A percentile compares a stretch with the other conserved stretches of the same genome.
Conservation (phyloP, 1,140 invertebrate species). For the Sipha flava region DNA sequence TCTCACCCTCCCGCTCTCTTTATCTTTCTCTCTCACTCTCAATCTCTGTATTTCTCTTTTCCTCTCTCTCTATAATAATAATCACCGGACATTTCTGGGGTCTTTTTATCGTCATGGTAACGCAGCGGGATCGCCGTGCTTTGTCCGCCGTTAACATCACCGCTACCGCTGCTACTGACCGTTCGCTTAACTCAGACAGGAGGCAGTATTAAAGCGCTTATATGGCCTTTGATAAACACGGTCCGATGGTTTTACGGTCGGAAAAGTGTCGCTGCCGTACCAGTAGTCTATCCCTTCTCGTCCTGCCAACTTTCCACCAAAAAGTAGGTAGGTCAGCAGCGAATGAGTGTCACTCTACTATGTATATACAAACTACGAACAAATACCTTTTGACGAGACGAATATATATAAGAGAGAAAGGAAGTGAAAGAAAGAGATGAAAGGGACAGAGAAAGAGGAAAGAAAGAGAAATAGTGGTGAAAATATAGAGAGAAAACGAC, state of each 20-base stretch:
- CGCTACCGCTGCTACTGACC: not conserved
- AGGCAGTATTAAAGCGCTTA: not conserved
- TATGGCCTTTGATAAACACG: slow-evolving; percentile 28
- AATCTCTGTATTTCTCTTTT: not conserved
- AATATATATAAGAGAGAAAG: not conserved
- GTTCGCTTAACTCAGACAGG: not conserved
- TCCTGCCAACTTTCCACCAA: not conserved
- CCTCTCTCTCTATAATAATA: not conserved
- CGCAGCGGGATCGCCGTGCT: not conserved
- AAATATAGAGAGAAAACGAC: not conserved
- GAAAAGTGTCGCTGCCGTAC: slow-evolving; percentile 17
- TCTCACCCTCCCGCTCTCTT: not conserved
- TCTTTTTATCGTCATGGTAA: slow-evolving; percentile 12
- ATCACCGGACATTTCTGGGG: slow-evolving; percentile 18
- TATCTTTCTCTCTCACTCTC: not conserved
- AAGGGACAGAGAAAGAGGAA: not conserved
- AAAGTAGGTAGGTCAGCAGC: not conserved
- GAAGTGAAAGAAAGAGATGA: not conserved
- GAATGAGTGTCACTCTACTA: not conserved
- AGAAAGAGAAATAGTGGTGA: no score
- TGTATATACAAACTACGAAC: not conserved
- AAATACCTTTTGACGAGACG: slow-evolving; percentile 9
- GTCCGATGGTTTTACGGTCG: slow-evolving; percentile 12
- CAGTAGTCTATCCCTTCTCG: not conserved
- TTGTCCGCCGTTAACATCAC: not conserved